Conservation (phyloP, 2,113 vertebrate species). For the Heterotis niloticus region DNA sequence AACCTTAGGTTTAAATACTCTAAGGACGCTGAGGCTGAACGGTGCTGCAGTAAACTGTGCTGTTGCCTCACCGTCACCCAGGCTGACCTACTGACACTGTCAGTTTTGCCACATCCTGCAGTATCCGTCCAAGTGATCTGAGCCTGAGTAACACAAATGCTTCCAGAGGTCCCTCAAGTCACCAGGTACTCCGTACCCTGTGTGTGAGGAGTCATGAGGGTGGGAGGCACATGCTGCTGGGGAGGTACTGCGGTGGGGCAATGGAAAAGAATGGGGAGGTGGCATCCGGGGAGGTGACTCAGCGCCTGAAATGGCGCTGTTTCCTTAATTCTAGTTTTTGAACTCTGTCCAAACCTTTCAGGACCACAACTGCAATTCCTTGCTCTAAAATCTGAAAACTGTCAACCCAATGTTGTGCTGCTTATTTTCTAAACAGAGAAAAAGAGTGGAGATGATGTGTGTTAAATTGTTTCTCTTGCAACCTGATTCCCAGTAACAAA, state of each 20-base stretch:
- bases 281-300: constrained; percentile 30
- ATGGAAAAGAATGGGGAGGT: not conserved
- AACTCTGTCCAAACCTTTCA: constrained; percentile 40
- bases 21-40: too few species aligned
- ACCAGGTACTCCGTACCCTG: not conserved
- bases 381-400: constrained; percentile 36
- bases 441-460: constrained; percentile 18
- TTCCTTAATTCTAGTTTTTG: constrained; percentile 40
- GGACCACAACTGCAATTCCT: constrained; percentile 20
- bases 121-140: too few species aligned
- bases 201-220: constrained; percentile 12
- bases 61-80: too few species aligned
- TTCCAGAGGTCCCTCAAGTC: not conserved
- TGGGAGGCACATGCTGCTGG: constrained; percentile 4
- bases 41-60: too few species aligned
- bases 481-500: not conserved
- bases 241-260: constrained; percentile 3
- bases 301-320: constrained; percentile 29
- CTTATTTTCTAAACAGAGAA: constrained; percentile 8
- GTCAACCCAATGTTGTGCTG: constrained; percentile 27
- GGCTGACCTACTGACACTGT: too few species aligned
- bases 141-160: too few species aligned
- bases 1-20: too few species aligned
- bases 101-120: too few species aligned
- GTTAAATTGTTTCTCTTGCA: constrained; percentile 30